phyloP scores from a whole-genome alignment of 2,797 vertebrate species.

The Todus mexicanus region DNA sequence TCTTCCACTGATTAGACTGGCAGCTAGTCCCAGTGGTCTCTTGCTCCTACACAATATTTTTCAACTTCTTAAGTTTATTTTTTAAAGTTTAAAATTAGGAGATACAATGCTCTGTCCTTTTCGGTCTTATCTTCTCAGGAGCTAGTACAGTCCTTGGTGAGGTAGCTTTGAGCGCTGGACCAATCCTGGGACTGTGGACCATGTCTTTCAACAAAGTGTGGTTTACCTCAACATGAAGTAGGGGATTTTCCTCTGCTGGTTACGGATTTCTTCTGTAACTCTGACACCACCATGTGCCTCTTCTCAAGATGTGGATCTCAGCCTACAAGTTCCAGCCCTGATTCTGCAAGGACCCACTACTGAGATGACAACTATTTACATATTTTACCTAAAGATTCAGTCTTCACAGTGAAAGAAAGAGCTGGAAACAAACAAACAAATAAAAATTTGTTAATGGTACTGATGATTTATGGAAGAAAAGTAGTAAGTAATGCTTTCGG shows the following conservation, averaged over 20 bases:
- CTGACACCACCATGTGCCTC: not conserved
- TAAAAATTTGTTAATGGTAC: not conserved
- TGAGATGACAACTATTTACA: not conserved
- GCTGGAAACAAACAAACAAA: not conserved
- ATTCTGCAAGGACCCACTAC: not conserved
- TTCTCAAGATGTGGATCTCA: not conserved
- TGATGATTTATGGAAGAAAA: slow-evolving; percentile 6
- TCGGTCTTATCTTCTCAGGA: not conserved
- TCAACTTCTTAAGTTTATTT: not conserved
- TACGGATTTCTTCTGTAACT: not conserved
- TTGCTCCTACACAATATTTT: not conserved
- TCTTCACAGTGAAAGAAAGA: not conserved
- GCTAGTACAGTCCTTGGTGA: not conserved
- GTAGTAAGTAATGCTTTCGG: not conserved
- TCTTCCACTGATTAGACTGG: not conserved
- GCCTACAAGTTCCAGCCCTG: not conserved
- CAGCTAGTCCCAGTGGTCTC: not conserved
- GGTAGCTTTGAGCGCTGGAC: not conserved
- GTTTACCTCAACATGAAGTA: not conserved
- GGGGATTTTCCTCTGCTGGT: not conserved
- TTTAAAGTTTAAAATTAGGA: not conserved
- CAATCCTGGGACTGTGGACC: not conserved
- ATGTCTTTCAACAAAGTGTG: not conserved
- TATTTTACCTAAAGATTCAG: not conserved
- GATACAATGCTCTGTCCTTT: not conserved